Base-by-base conservation (phyloP, 2,113 vertebrate species). In the Pterophyllum scalare region DNA sequence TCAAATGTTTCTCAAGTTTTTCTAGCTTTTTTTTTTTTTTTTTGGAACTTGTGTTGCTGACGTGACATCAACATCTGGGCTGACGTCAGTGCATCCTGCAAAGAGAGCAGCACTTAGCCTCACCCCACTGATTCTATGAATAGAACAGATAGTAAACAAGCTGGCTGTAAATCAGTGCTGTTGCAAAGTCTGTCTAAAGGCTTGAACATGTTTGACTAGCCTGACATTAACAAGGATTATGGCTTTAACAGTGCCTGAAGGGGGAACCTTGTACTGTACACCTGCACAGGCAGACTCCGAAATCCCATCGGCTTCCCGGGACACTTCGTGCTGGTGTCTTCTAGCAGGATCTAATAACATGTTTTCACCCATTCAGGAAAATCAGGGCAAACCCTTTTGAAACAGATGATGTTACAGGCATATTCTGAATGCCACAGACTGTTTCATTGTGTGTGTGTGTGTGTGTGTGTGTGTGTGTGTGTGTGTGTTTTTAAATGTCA, bases 91-190 rank as follows among this genome's bases (percentile, higher is more conserved):
- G 81, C 31, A 86, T 77, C 40, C 60, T 76, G 17, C 78, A 80
- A 3, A 61, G 64, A 40, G 62, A 77, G 10, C 57, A 74, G 35
- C 70, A 80, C 83, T 82, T 79, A 13, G 7, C 28, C 46, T 8
- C 14, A 7, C 7, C 38, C 38, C 7, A 11, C 22, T 49, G 65
- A 46, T 24, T 70, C 78, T 90, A 72, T 80, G n/a, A 87, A 90
- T 87, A 87, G 88, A 85, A 49, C 59, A 75, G 15, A 77, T 52
- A 1, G 65, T 87, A 76, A 88, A 85, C 84, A 4, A 26, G 6
- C 52, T 3, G 2, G 10, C 8, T 67, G 24, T 56, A 78, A 77
- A 84, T 77, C 38, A 40, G 14, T 49, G 19, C 31, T 22, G 4
- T 3, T 31, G 28, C 61, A 15, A 20, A 22, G 57, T 60, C 20